Evolutionary conservation across 2,797 vertebrate species (phyloP).

Genomic region (Acipenser transmontanus): DNA sequence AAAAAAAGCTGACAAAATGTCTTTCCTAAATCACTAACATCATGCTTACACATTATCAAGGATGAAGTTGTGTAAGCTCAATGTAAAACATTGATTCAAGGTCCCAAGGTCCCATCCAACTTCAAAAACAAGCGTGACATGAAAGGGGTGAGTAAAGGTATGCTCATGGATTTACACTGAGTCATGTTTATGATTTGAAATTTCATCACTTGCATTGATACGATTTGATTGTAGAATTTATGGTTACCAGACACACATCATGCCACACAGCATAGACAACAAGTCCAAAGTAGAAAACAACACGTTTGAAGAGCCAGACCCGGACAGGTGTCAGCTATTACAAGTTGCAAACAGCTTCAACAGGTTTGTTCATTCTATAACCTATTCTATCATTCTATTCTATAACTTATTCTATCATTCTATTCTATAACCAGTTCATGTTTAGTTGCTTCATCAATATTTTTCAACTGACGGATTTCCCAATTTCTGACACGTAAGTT

Average conservation of each 20-base stretch:
- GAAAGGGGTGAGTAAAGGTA: neutral
- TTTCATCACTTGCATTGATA: conserved; percentile 1
- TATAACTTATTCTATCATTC: too few relatives aligned
- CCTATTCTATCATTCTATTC: conserved; percentile 46
- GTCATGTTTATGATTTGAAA: conserved; percentile 1
- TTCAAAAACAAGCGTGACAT: conserved; percentile 26
- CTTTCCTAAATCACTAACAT: conserved; percentile 1
- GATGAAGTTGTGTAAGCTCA: conserved; percentile 41
- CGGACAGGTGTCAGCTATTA: conserved; percentile 7
- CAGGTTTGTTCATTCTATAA: conserved; percentile 15
- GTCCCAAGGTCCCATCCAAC: conserved; percentile 28
- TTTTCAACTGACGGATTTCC: conserved; percentile 59
- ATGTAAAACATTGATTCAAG: conserved; percentile 48
- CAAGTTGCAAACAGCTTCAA: neutral
- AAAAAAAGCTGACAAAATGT: neutral
- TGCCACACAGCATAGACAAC: neutral
- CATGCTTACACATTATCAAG: conserved; percentile 31
- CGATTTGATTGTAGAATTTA: neutral
- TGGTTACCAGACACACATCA: neutral
- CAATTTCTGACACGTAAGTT: conserved; percentile 40
- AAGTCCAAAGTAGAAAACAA: neutral
- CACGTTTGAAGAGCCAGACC: neutral
- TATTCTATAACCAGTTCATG: conserved; percentile 60
- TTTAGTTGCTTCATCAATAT: conserved; percentile 66
- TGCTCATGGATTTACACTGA: neutral